Base-by-base conservation (phyloP, 2,888 invertebrate genomes). In the Heliconius aoede region DNA sequence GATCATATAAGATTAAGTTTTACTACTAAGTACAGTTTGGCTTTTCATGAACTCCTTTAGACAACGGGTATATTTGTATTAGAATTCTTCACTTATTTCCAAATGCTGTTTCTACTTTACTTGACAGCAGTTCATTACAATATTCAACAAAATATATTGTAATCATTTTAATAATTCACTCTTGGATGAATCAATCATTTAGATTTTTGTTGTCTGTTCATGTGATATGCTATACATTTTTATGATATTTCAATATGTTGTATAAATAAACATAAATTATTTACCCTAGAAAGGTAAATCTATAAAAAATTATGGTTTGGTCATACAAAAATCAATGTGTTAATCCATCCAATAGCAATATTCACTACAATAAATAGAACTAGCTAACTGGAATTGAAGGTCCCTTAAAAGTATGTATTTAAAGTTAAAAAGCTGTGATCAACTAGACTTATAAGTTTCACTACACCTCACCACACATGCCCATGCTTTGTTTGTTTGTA, bases 301-400 rank as follows among this genome's bases (percentile, higher is more conserved):
- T 88, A 89, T 93, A 93, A 89, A 93, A 93, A 93, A 91, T 86
- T 91, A 89, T 90, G 91, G 92, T 91, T 94, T 94, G 94, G 94
- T 94, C 94, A 86, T 83, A 89, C 89, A 91, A 91, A 91, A 91
- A 89, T 86, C 88, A 83, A 84, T 85, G 83, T 82, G 84, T 86
- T 88, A 92, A 91, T 91, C 90, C 92, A 90, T 87, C 91, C 89
- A 89, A 89, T 78, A 87, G 90, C 86, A 87, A 89, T 90, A 89
- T 89, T 88, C 83, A 90, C 92, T 94, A 94, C 93, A 93, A 92
- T 93, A 92, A 90, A 91, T 93, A 93, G 91, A 93, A 91, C 92
- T 93, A 94, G 89, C 93, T 94, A 94, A 93, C 88, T 93, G 94
- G 94, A 94, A 94, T 93, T 94, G 89, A 93, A 94, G 94, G 94